Base-by-base conservation (phyloP, 1,140 invertebrate species). In the Polypedilum pembai region DNA sequence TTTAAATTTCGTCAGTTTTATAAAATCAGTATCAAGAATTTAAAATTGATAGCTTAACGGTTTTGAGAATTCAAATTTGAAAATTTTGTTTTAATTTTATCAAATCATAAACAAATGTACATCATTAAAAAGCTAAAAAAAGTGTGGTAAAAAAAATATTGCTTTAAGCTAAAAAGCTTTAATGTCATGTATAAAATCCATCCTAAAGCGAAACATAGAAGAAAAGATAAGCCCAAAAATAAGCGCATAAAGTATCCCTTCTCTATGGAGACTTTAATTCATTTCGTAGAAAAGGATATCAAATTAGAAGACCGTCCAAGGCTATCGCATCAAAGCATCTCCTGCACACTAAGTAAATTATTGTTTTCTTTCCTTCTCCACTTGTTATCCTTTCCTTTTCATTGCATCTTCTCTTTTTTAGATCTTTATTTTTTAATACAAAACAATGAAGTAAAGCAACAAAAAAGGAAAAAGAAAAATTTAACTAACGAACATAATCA, bases 181-280 rank as follows among this genome's bases (percentile, higher is more conserved):
- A n/a, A n/a, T n/a, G n/a, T 33, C 24, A 33, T 33, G 24, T 5
- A 33, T 33, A 33, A 33, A 33, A 33, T 1, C 5, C 24, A 33
- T 33, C 24, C 24, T 5, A 33, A 33, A 33, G 24, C 24, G 24
- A 33, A 33, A 33, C 1, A 33, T 5, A 33, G 5, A 5, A 33
- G 24, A 33, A 33, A 33, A 33, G 45, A 56, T 56, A 56, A 56
- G 45, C 12, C 3, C 15, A 15, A 8, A 45, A 45, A 15, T 15
- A 45, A 45, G 41, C 8, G n/a, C 45, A 56, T 56, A 56, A 56
- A 56, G 45, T 56, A 56, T 56, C 45, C 45, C 45, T 56, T 56
- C n/a, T 56, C 45, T 56, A n/a, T 56, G 12, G 45, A 12, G 45
- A 56, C 24, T 56, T 56, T 56, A 56, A 56, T 56, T 56, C 45